Evolutionary conservation across 2,113 vertebrate genomes (phyloP), one percentile per base, ranked within the genome.

Genomic region (Asarcornis scutulata): DNA sequence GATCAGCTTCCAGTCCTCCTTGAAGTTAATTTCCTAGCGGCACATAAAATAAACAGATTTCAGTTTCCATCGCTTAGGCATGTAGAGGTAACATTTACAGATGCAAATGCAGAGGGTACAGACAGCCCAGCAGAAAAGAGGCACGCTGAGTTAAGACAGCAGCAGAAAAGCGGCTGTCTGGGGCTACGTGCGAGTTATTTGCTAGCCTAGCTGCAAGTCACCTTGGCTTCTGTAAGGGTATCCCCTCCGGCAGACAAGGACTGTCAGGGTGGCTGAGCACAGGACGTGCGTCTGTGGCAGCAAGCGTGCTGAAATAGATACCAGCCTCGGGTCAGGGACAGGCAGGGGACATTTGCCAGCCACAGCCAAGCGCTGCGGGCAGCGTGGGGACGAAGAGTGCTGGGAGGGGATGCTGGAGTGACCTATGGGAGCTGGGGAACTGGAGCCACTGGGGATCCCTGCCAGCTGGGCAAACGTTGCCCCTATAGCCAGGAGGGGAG

Each of bases 1-100:
- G 96, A 99, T 98, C 96, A 99, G 95, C 97, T 99, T 99, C 99
- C 99, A 99, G 92, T 99, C 99, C 15, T 98, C 97, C 67, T 98
- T 78, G 94, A 99, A 98, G 95, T 99, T 96, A 82, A 99, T 98
- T 12, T 97, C 86, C 99, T 99, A 75, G 77, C 22, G 76, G 89
- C n/a, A 87, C 38, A 96, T 71, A 92, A 96, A 96, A 94, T 20
- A 87, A 87, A 95, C 42, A 89, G 53, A 79, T 78, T 55, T 36
- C 55, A 83, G 56, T 38, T 58, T 56, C 68, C 25, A 25, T 71
- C 83, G 66, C 48, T 92, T 62, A 79, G 79, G 81, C 73, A 76
- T 9, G 68, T 29, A 78, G 64, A 80, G 72, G 56, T n/a, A 75
- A 75, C 46, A 25, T 40, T 94, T 81, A 83, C 40, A 52, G 73